Base-by-base conservation (phyloP, 2,797 vertebrate genomes). In the Carcharodon carcharias region DNA sequence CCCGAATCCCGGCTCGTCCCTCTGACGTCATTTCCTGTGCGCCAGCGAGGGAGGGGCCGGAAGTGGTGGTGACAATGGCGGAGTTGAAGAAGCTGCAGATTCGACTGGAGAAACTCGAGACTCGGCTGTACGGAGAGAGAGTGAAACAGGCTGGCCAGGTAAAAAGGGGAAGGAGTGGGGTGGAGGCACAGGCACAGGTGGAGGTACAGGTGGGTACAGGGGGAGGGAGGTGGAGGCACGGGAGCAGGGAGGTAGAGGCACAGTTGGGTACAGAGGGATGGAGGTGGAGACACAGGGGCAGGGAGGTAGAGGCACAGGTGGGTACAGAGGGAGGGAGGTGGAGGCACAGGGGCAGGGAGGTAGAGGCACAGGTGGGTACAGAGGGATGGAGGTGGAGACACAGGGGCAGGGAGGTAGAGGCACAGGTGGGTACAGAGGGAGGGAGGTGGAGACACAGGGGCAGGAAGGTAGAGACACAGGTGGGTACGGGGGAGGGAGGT, bases 11-110 rank as follows among this genome's bases (percentile, higher is more conserved):
- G 18, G 1, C 18, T 16, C 18, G 65, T 67, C 61, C 9, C 54
- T 2, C 14, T 93, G 56, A 65, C 63, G 92, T n/a, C 40, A 69
- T 40, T 95, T 95, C 92, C 65, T 11, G 89, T 9, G 89, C 89
- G 61, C 40, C 92, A 1, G 23, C 4, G 2, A 4, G 56, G 91
- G 92, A 11, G 92, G 92, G 8, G 69, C 40, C 35, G 28, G 94
- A 69, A 45, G n/a, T 40, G 40, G 28, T 2, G 40, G 40, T 31
- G 28, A 71, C 45, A 16, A 95, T 95, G 94, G 94, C 94, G 69
- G 94, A 95, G 94, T 16, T 95, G 45, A 95, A 95, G 69, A 73
- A 31, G 28, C 7, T 95, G 94, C 45, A 95, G 69, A 16, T 35
- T 2, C 94, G 94, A 1, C 50, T 95, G 69, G 45, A 58, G 12